These are phyloP conservation scores for Halcyon badia DNA, from an alignment of 2,797 vertebrate species.

Conservation along the genomic window DNA sequence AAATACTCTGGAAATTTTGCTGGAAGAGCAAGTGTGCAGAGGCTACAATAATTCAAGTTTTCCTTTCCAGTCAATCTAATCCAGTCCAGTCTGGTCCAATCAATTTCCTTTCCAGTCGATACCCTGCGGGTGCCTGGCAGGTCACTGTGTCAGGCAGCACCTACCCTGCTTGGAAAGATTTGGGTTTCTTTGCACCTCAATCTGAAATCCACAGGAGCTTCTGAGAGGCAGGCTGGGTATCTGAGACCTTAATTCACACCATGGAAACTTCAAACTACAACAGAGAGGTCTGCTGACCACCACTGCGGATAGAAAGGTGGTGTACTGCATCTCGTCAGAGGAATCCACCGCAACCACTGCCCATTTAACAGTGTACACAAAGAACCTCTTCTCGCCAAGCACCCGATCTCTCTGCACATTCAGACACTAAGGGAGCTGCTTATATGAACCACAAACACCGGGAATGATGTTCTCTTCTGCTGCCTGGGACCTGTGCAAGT, in stretches of 20 bases:
- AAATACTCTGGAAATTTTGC: not conserved
- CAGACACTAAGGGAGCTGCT: not conserved
- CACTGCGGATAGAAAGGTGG: not conserved
- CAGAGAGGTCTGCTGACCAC: not conserved
- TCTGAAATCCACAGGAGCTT: not conserved
- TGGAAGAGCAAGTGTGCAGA: not conserved
- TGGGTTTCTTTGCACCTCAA: accelerated
- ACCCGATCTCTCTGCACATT: not conserved
- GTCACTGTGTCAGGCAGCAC: not conserved
- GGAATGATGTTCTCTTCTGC: not conserved
- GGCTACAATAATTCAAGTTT: not conserved
- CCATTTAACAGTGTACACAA: not conserved
- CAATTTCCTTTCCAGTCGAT: not conserved
- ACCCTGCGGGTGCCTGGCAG: not conserved
- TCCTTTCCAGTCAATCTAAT: not conserved
- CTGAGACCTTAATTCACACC: not conserved
- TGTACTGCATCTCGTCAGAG: accelerated
- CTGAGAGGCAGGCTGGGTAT: not conserved
- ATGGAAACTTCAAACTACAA: not conserved
- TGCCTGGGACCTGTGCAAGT: not conserved
- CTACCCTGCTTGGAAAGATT: not conserved
- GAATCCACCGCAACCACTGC: not conserved
- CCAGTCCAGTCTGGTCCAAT: too few species aligned
- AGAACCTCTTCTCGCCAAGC: not conserved
- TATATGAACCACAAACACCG: not conserved